Conservation (phyloP, 2,797 vertebrate species). For the Arnoldichthys spilopterus region DNA sequence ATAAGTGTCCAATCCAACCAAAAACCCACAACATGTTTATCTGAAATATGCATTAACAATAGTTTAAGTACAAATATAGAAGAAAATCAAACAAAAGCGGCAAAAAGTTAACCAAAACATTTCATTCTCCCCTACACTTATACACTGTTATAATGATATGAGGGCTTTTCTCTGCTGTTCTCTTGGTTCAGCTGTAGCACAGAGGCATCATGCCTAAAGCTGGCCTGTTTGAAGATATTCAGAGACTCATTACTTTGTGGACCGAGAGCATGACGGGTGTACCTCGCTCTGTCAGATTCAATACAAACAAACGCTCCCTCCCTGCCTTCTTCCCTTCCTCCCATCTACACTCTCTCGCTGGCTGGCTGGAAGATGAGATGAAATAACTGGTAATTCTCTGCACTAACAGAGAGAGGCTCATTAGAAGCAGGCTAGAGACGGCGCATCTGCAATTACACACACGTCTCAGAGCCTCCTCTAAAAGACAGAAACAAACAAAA, state of each 20-base stretch:
- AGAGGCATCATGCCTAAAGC: slow-evolving; percentile 64
- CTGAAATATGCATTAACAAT: background rate
- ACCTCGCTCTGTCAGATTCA: slow-evolving; percentile 73
- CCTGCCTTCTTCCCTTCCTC: background rate
- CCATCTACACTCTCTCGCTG: slow-evolving; percentile 40
- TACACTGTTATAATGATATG: background rate
- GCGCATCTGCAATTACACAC: slow-evolving; percentile 73
- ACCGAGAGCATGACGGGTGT: slow-evolving; percentile 64
- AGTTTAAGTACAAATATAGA: background rate
- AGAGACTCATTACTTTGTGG: slow-evolving; percentile 70
- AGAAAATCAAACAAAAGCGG: background rate
- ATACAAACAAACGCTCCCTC: slow-evolving; percentile 69
- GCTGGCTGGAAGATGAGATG: slow-evolving; percentile 71
- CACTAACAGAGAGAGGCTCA: slow-evolving; percentile 76
- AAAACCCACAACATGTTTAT: background rate
- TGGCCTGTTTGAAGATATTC: slow-evolving; percentile 72
- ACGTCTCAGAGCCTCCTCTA: slow-evolving; percentile 59
- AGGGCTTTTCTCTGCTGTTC: background rate
- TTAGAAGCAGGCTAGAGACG: slow-evolving; percentile 78
- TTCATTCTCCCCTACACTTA: background rate
- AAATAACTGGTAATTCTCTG: slow-evolving; percentile 71
- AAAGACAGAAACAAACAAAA: slow-evolving; percentile 64
- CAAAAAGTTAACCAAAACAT: background rate
- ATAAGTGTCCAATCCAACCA: background rate
- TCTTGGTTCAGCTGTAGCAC: background rate